phyloP scores from a whole-genome alignment of 1,140 invertebrate species.

The Prorops nasuta region DNA sequence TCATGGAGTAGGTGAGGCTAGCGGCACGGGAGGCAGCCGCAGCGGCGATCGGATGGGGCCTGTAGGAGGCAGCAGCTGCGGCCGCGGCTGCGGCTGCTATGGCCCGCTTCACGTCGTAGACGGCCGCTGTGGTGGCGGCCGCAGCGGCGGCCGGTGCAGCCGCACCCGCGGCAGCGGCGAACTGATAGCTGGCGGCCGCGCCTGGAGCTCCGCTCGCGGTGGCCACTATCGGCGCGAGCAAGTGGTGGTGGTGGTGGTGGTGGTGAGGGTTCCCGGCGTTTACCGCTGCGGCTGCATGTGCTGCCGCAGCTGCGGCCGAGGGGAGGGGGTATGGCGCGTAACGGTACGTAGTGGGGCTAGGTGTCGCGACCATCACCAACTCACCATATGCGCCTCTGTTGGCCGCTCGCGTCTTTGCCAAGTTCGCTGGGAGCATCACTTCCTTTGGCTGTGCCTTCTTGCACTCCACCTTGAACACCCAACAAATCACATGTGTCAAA shows the following conservation, averaged over 20 bases:
- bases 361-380: slow-evolving; percentile 78
- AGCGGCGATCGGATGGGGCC: slow-evolving; percentile 56
- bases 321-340: slow-evolving; percentile 62
- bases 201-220: slow-evolving; percentile 46
- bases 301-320: slow-evolving; percentile 40
- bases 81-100: slow-evolving; percentile 53
- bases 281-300: slow-evolving; percentile 49
- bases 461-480: slow-evolving; percentile 95
- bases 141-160: slow-evolving; percentile 43
- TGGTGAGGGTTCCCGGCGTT: slow-evolving; percentile 38
- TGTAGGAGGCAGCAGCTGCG: slow-evolving; percentile 51
- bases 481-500: too few species aligned
- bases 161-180: slow-evolving; percentile 33
- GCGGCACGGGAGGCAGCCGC: slow-evolving; percentile 52
- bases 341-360: slow-evolving; percentile 61
- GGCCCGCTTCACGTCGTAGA: slow-evolving; percentile 59
- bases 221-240: slow-evolving; percentile 54
- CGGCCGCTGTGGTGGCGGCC: slow-evolving; percentile 53
- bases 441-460: slow-evolving; percentile 99
- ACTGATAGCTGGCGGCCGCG: slow-evolving; percentile 60
- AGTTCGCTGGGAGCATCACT: slow-evolving; percentile 94
- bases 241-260: slow-evolving; percentile 57
- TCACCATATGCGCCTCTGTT: slow-evolving; percentile 93
- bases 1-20: slow-evolving; percentile 66
- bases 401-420: slow-evolving; percentile 89